Percentiles rank a stretch among this genome's conserved stretches.
Evolutionary conservation across 2,888 invertebrate species (phyloP).

Genomic region (Parelbella ahira): DNA sequence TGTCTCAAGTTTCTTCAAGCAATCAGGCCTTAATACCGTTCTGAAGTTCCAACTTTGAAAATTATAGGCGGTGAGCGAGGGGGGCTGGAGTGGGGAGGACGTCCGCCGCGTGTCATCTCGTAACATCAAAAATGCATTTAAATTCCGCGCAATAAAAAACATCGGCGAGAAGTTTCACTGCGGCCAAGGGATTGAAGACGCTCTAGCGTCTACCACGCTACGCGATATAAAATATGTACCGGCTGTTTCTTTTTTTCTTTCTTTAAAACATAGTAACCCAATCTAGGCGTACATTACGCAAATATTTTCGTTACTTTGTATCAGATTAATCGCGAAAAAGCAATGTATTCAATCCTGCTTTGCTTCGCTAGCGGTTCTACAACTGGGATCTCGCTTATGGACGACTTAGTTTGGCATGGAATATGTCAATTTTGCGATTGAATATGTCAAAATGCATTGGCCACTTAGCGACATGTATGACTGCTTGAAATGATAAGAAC

Average conservation of each 20-base stretch:
- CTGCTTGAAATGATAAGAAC: no score
- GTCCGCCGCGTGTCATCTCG: slow-evolving; percentile 80
- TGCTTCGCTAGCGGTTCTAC: no score
- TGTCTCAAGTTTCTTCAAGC: slow-evolving; percentile 80
- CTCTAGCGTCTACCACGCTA: slow-evolving; percentile 48
- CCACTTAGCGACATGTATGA: no score
- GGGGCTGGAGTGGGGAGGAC: slow-evolving; percentile 54
- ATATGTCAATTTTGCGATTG: no score
- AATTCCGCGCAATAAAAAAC: slow-evolving; percentile 81
- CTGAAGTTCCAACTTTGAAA: slow-evolving; percentile 80
- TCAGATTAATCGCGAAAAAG: no score
- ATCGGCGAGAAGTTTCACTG: slow-evolving; percentile 74
- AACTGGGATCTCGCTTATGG: no score
- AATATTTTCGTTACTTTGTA: no score
- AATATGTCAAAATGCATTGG: no score
- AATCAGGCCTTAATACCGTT: slow-evolving; percentile 81
- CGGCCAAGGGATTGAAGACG: slow-evolving; percentile 69
- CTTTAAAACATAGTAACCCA: slow-evolving; percentile 24
- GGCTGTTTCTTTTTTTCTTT: slow-evolving; percentile 36
- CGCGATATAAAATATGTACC: slow-evolving; percentile 59
- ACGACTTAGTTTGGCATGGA: no score
- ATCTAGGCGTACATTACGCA: no score
- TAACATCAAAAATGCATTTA: slow-evolving; percentile 82
- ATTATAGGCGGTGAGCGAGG: slow-evolving; percentile 71
- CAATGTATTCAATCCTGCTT: no score